Conservation (phyloP, 2,888 invertebrate species). For the Amitus sp. region DNA sequence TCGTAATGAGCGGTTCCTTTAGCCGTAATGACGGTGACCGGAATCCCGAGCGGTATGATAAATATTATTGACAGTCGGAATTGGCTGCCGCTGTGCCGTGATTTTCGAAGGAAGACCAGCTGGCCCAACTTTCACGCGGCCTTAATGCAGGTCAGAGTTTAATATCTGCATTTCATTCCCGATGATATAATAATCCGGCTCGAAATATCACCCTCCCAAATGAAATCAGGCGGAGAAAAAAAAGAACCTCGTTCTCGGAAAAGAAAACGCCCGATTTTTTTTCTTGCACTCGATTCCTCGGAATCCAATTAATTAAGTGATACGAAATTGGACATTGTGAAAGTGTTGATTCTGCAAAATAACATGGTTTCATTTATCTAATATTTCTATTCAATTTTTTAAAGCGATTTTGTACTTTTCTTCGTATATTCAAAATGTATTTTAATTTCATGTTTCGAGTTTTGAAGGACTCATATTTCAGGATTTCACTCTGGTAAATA, state of each 20-base stretch:
- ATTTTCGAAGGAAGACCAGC: conserved; percentile 1
- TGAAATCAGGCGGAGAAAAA: conserved; percentile 5
- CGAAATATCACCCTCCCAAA: not conserved
- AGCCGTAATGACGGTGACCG: not conserved
- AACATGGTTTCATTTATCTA: too few relatives aligned
- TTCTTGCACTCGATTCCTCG: too few relatives aligned
- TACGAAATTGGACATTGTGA: too few relatives aligned
- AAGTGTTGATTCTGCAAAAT: too few relatives aligned
- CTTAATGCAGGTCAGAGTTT: conserved; percentile 36
- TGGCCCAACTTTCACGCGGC: conserved; percentile 23
- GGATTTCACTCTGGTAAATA: too few relatives aligned
- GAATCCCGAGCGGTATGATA: not conserved
- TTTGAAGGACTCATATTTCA: too few relatives aligned
- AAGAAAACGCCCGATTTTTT: not conserved
- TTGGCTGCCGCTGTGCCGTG: not conserved
- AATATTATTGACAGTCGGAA: conserved; percentile 4
- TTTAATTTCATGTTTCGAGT: too few relatives aligned
- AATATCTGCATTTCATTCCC: conserved; percentile 28
- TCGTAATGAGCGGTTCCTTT: not conserved
- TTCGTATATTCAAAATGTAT: too few relatives aligned
- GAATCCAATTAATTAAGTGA: too few relatives aligned
- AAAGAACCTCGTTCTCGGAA: not conserved
- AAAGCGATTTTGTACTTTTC: too few relatives aligned
- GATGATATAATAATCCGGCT: conserved; percentile 16
- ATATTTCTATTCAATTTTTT: too few relatives aligned